phyloP scores from a whole-genome alignment of 2,888 invertebrate genomes.

The Allolobophora icterica region DNA sequence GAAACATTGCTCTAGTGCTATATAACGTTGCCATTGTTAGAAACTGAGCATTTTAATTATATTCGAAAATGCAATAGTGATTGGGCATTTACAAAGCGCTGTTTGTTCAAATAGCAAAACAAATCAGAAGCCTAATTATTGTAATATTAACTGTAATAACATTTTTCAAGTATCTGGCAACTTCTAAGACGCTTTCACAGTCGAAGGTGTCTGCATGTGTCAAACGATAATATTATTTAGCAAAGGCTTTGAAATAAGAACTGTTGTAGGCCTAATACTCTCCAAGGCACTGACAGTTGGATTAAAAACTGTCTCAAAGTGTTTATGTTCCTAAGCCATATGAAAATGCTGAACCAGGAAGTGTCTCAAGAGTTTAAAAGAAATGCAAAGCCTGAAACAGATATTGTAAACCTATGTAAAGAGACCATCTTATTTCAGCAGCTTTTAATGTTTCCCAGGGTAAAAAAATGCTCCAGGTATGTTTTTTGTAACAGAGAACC shows the following conservation, averaged over 20 bases:
- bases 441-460: too few species aligned
- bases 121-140: too few species aligned
- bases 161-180: not conserved
- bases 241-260: not conserved
- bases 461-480: too few species aligned
- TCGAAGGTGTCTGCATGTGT: too few species aligned
- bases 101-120: too few species aligned
- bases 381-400: too few species aligned
- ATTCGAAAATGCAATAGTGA: not conserved
- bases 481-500: too few species aligned
- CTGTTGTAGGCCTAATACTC: not conserved
- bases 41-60: not conserved
- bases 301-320: not conserved
- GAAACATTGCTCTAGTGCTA: not conserved
- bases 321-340: not conserved
- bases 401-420: not conserved
- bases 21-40: not conserved
- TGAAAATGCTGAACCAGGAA: not conserved
- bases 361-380: not conserved
- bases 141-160: not conserved
- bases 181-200: not conserved
- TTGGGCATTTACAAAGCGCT: too few species aligned
- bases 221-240: not conserved
- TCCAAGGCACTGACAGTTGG: not conserved
- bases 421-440: not conserved